These are phyloP conservation scores for Natator depressus DNA, from an alignment of 2,113 vertebrate species.

Conservation along the genomic window DNA sequence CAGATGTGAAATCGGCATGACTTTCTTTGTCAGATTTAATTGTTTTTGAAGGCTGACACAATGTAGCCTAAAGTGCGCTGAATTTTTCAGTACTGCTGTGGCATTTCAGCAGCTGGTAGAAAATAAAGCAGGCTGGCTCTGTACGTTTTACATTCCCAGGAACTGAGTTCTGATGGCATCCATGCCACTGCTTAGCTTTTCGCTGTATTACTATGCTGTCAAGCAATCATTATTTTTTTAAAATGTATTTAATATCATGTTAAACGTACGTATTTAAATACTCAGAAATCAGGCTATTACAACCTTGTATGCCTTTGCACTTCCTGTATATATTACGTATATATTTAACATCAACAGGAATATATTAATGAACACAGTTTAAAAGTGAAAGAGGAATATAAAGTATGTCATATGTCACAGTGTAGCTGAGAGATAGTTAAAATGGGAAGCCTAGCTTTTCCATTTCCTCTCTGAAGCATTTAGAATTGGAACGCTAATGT, in stretches of 20 bases:
- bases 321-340: background rate
- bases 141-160: background rate
- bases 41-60: background rate
- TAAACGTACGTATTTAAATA: background rate
- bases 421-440: background rate
- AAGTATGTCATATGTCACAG: background rate
- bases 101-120: background rate
- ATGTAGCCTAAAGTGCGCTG: background rate
- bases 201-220: background rate
- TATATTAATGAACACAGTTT: background rate
- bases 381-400: background rate
- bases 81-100: background rate
- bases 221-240: background rate
- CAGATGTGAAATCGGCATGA: background rate
- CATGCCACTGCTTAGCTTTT: background rate
- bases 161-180: background rate
- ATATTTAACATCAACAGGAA: background rate
- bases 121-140: background rate
- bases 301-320: constrained; percentile 4
- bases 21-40: constrained; percentile 7
- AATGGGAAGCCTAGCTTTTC: background rate
- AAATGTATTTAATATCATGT: background rate
- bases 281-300: background rate
- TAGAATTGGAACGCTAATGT: background rate
- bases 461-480: background rate